These are phyloP conservation scores for Carassius gibelio DNA, from an alignment of 2,113 vertebrate species.

Conservation along the genomic window DNA sequence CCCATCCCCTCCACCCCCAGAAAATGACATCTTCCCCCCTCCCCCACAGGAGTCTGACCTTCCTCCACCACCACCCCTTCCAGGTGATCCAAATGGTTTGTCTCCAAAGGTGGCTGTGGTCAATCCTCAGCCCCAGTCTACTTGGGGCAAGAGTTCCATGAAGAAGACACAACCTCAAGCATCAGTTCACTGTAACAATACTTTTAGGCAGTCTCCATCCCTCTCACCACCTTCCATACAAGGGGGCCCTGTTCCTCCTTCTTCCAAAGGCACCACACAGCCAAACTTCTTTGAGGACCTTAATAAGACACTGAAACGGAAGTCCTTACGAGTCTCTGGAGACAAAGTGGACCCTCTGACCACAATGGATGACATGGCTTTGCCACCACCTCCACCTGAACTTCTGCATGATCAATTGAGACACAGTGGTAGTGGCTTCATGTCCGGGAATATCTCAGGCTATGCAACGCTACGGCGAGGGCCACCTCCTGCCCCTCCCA, in stretches of 20 bases:
- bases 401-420: slow-evolving; percentile 85
- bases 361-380: slow-evolving; percentile 93
- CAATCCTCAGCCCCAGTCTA: slow-evolving; percentile 87
- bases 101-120: slow-evolving; percentile 89
- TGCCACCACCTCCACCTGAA: slow-evolving; percentile 92
- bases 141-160: slow-evolving; percentile 71
- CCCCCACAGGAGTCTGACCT: slow-evolving; percentile 85
- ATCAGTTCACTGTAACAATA: slow-evolving; percentile 82
- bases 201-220: slow-evolving; percentile 74
- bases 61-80: slow-evolving; percentile 80
- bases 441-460: slow-evolving; percentile 88
- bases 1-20: slow-evolving; percentile 83
- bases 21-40: slow-evolving; percentile 86
- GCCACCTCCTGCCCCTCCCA: slow-evolving; percentile 91
- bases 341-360: slow-evolving; percentile 78
- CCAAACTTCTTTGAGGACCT: slow-evolving; percentile 95
- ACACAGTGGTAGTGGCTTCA: slow-evolving; percentile 73
- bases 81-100: slow-evolving; percentile 73
- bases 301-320: slow-evolving; percentile 91
- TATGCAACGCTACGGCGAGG: slow-evolving; percentile 94
- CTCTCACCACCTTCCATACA: slow-evolving; percentile 56
- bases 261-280: slow-evolving; percentile 90
- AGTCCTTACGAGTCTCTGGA: slow-evolving; percentile 80
- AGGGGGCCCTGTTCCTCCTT: slow-evolving; percentile 51
- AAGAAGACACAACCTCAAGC: slow-evolving; percentile 89